phyloP scores from a whole-genome alignment of 2,888 invertebrate species.

The Euphydryas editha region DNA sequence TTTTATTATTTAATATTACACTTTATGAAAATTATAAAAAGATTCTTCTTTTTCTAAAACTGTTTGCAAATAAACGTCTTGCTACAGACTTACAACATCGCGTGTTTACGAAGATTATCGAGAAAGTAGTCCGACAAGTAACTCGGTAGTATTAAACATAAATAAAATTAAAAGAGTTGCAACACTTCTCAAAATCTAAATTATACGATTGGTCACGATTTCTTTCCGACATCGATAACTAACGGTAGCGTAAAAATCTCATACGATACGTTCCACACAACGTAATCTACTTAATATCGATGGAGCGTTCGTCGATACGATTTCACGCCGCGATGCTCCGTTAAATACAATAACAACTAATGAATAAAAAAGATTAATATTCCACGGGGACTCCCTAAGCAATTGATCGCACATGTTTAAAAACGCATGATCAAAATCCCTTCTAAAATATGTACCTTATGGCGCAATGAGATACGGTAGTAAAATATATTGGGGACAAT shows the following conservation, averaged over 20 bases:
- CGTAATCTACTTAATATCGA: conserved; percentile 61
- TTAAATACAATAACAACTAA: conserved; percentile 68
- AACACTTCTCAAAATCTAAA: conserved; percentile 46
- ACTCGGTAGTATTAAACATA: conserved; percentile 22
- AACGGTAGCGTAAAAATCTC: conserved; percentile 44
- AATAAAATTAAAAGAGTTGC: conserved; percentile 38
- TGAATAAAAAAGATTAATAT: conserved; percentile 71
- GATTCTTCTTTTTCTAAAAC: not conserved
- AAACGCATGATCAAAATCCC: conserved; percentile 39
- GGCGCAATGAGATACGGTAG: conserved; percentile 51
- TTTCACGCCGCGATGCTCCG: conserved; percentile 68
- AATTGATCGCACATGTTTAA: conserved; percentile 51
- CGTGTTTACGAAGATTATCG: conserved; percentile 18
- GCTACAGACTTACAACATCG: conserved; percentile 13
- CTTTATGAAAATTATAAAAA: not conserved
- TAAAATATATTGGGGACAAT: conserved; percentile 42
- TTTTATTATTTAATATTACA: not conserved
- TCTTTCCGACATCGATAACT: conserved; percentile 35
- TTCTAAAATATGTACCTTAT: conserved; percentile 33
- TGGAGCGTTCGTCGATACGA: conserved; percentile 68
- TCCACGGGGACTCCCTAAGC: conserved; percentile 51
- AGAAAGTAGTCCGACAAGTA: conserved; percentile 14
- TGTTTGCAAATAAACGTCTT: not conserved
- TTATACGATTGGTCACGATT: conserved; percentile 66
- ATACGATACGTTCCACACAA: conserved; percentile 33